Evolutionary conservation across 2,888 invertebrate genomes (phyloP).

Genomic region (Drosophila nr. medialis): DNA sequence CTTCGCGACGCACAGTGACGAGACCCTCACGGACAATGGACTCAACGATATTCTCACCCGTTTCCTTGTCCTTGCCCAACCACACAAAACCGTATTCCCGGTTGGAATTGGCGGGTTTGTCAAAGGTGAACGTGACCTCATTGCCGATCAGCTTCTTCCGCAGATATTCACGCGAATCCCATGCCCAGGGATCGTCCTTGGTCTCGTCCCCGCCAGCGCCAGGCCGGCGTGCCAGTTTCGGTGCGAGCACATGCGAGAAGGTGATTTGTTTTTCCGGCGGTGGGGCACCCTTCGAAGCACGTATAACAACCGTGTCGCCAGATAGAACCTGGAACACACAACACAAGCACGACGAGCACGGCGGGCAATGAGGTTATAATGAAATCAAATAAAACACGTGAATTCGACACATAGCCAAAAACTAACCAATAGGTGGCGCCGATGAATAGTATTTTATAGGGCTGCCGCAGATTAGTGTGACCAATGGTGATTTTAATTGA

Average conservation of each 20-base stretch:
- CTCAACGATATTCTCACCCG: slow-evolving; percentile 95
- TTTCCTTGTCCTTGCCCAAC: slow-evolving; percentile 91
- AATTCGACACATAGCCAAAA: background rate
- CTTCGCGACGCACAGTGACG: slow-evolving; percentile 91
- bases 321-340: slow-evolving; percentile 91
- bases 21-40: slow-evolving; percentile 95
- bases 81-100: slow-evolving; percentile 95
- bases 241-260: slow-evolving; percentile 95
- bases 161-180: slow-evolving; percentile 98
- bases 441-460: slow-evolving; percentile 16
- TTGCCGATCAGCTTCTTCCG: slow-evolving; percentile 96
- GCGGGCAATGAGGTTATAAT: slow-evolving; percentile 61
- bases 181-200: slow-evolving; percentile 97
- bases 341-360: slow-evolving; percentile 7
- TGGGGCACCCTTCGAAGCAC: slow-evolving; percentile 93
- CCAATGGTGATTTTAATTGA: slow-evolving; percentile 11
- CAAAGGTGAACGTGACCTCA: slow-evolving; percentile 93
- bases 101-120: slow-evolving; percentile 93
- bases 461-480: slow-evolving; percentile 44
- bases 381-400: slow-evolving; percentile 47
- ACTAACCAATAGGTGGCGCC: slow-evolving; percentile 46
- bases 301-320: slow-evolving; percentile 97
- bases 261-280: slow-evolving; percentile 97
- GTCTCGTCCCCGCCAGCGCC: slow-evolving; percentile 87
- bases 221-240: slow-evolving; percentile 93